A percentile compares a stretch with the other conserved stretches of the same genome.
These are phyloP conservation scores for Platysternon megacephalum DNA, from an alignment of 2,113 vertebrate species.

Conservation along the genomic window DNA sequence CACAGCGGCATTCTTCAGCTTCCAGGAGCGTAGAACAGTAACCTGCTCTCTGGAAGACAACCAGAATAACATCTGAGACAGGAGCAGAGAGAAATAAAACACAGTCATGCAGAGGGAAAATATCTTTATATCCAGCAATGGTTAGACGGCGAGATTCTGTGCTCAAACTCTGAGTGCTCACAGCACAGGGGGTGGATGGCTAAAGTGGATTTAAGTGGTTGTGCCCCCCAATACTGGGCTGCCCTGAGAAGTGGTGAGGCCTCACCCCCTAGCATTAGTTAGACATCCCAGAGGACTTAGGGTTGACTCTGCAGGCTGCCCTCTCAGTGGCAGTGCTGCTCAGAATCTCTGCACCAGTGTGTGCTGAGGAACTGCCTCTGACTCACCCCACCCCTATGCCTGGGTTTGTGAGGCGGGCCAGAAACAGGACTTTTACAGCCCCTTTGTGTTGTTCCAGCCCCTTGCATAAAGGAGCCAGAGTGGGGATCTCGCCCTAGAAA, in stretches of 20 bases:
- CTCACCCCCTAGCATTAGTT: background rate
- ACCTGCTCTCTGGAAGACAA: background rate
- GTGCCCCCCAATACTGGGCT: background rate
- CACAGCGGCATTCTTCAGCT: conserved; percentile 13
- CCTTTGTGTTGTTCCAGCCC: background rate
- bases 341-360: background rate
- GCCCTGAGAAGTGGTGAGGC: background rate
- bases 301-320: background rate
- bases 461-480: background rate
- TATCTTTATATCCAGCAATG: background rate
- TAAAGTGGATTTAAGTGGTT: background rate
- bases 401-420: background rate
- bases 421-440: background rate
- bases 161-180: background rate
- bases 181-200: background rate
- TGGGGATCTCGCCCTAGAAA: background rate
- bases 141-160: background rate
- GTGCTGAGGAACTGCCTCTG: background rate
- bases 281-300: background rate
- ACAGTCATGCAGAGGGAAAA: background rate
- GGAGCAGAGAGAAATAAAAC: background rate
- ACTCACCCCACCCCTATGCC: background rate
- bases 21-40: conserved; percentile 12
- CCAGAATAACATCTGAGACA: background rate
- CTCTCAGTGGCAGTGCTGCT: no score